phyloP scores from a whole-genome alignment of 2,113 vertebrate species.

The Poeciliopsis prolifica region DNA sequence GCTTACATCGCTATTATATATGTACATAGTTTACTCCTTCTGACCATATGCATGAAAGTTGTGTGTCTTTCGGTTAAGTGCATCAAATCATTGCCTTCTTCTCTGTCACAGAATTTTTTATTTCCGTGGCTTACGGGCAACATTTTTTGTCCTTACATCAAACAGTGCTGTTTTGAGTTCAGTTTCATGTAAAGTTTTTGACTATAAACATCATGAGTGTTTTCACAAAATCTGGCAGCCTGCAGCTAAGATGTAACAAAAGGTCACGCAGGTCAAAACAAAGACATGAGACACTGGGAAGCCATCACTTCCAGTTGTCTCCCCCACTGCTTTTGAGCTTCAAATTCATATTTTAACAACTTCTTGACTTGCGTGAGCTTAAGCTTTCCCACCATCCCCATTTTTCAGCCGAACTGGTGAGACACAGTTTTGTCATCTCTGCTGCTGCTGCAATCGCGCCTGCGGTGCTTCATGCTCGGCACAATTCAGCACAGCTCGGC shows the following conservation, averaged over 20 bases:
- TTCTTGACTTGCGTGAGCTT: not conserved
- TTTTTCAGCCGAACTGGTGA: not conserved
- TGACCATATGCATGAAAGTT: not conserved
- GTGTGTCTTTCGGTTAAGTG: not conserved
- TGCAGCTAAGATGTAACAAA: too few species aligned
- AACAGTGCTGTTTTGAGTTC: not conserved
- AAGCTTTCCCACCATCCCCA: not conserved
- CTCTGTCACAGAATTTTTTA: not conserved
- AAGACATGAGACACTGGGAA: not conserved
- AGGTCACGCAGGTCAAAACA: too few species aligned
- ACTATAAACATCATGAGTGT: not conserved
- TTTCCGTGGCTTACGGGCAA: not conserved
- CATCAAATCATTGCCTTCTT: not conserved
- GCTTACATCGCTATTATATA: not conserved
- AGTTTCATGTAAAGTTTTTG: not conserved
- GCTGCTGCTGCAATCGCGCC: constrained; percentile 8
- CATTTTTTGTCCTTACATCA: not conserved
- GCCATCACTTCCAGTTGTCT: not conserved
- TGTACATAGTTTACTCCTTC: not conserved
- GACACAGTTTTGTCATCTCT: not conserved
- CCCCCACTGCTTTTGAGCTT: not conserved
- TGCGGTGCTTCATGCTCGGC: not conserved
- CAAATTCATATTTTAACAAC: not conserved
- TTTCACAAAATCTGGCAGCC: too few species aligned
- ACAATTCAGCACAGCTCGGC: not conserved